Evolutionary conservation across 1,140 invertebrate species (phyloP), one percentile per base, ranked within the genome.

Genomic region (Drusus annulatus): DNA sequence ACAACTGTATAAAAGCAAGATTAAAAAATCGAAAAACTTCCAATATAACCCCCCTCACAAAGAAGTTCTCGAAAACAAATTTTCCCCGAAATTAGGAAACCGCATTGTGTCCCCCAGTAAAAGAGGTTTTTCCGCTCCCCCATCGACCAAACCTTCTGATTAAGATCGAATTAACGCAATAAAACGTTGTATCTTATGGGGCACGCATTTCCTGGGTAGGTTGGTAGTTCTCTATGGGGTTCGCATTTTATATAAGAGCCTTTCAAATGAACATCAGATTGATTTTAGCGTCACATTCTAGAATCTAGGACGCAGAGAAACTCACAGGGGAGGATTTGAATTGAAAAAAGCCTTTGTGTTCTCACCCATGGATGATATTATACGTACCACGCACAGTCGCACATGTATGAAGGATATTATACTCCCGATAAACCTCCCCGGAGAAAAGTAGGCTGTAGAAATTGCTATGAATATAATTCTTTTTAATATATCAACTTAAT

Each of bases 211-310:
- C 28, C 8, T 25, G 25, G 4, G 62, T 50, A 51, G 23, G 17
- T 36, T 2, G 4, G 62, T 50, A 51, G 23, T 45, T 36, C 8
- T 71, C n/a, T 45, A 51, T 13, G 45, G 50, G 62, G 62, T 25
- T 23, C 50, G 21, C 71, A 58, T 58, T 77, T 51, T 77, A 65
- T 77, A 23, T 68, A 17, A 6, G 56, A 45, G 76, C 10, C 25
- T 56, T 63, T 52, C 28, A 74, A 81, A 81, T 79, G 76, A 81
- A 76, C 80, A 81, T 78, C 80, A 68, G 71, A 79, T 81, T 79
- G 76, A 81, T 81, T 79, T 81, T 68, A 78, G 80, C 60, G 50
- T 50, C 68, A 68, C 23, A 45, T 45, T 45, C 36, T 45, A 13
- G 36, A 45, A 45, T 45, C 36, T 45, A 45, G 8, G 13, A 45